Percentiles rank a stretch among this genome's conserved stretches.
Conservation (phyloP, 1,140 invertebrate species). For the Cardiocondyla obscurior region DNA sequence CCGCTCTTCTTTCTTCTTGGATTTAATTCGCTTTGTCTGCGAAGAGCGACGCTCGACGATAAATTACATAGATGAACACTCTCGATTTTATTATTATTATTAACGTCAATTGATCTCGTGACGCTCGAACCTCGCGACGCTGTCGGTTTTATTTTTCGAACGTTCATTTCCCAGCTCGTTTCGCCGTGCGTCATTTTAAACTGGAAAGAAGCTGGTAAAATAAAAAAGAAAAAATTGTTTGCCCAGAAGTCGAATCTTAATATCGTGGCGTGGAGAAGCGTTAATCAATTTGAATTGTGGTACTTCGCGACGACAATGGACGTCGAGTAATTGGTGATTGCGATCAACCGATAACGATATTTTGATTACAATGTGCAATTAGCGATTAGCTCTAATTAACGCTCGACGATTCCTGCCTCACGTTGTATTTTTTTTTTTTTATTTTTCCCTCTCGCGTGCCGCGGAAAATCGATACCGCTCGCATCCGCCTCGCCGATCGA, state of each 20-base stretch:
- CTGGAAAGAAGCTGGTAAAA: neutral
- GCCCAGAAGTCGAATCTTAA: neutral
- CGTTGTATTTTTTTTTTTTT: neutral
- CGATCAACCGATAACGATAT: neutral
- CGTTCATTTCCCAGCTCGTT: no score
- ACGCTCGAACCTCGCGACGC: no score
- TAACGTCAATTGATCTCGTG: neutral
- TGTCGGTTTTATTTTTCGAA: no score
- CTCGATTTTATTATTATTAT: neutral
- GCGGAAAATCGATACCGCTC: neutral
- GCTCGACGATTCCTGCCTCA: neutral
- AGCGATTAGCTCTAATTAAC: conserved; percentile 1
- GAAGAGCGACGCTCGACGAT: neutral
- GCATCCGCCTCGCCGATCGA: neutral
- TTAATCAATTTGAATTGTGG: neutral
- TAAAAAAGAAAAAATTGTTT: no score
- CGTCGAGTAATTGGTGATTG: neutral
- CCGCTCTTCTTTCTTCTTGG: neutral
- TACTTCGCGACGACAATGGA: no score
- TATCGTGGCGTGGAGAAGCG: neutral
- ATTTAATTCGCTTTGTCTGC: neutral
- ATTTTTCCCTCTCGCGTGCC: neutral
- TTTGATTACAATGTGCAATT: neutral
- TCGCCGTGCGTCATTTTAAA: neutral
- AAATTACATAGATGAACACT: neutral